Evolutionary conservation across 2,113 vertebrate species (phyloP).

Genomic region (Panthera leo): DNA sequence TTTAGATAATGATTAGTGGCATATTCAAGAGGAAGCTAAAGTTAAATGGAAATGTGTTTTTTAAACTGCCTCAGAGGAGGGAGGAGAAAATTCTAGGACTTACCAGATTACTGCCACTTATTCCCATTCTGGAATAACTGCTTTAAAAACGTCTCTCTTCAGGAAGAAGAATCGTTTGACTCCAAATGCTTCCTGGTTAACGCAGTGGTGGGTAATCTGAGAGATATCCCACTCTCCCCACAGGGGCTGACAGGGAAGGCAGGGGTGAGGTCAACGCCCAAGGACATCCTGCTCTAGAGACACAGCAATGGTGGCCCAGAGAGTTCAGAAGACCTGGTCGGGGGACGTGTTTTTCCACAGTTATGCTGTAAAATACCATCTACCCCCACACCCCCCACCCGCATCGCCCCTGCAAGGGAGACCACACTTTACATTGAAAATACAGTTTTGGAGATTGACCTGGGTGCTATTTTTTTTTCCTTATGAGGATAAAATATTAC

Average conservation of each 20-base stretch:
- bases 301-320: neutral
- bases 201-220: too few species aligned
- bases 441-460: neutral
- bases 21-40: constrained; percentile 42
- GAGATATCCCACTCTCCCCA: neutral
- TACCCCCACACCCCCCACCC: too few species aligned
- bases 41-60: neutral
- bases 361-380: neutral
- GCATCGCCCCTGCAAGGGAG: neutral
- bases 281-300: neutral
- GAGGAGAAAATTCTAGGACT: neutral
- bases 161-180: neutral
- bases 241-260: neutral
- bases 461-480: neutral
- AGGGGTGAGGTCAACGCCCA: rapidly evolving
- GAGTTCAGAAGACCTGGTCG: neutral
- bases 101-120: neutral
- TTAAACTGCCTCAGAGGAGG: neutral
- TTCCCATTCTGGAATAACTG: neutral
- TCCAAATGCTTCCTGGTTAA: neutral
- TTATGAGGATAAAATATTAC: neutral
- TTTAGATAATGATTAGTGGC: neutral
- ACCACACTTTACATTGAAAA: neutral
- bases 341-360: neutral
- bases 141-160: neutral